Evolutionary conservation across 2,888 invertebrate species (phyloP), one percentile per base, ranked within the genome.

Genomic region (Yponomeuta plumbellus): DNA sequence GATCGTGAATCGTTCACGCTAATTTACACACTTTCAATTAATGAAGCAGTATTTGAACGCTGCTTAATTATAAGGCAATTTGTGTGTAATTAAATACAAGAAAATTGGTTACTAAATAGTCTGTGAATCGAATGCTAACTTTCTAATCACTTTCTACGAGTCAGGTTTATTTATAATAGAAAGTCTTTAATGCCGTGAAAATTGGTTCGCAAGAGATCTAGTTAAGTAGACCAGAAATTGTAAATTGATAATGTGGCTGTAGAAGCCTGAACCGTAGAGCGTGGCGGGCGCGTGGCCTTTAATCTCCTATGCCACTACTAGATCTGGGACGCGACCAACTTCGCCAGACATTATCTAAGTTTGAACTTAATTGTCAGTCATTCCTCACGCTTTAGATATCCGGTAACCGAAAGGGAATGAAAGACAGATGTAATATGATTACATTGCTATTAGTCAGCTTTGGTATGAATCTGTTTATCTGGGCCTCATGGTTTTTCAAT

Each of bases 301-400:
- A 69, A 69, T 69, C 67, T 65, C 66, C 63, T 56, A 61, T 67
- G 67, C 68, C 69, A 63, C 66, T 68, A 67, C 69, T 70, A 69
- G 69, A 72, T 73, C 71, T 74, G 64, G 69, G 67, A 66, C 69
- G 77, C 76, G 83, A 72, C 72, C 74, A 79, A 77, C 77, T 78
- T 76, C 75, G 74, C 56, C 44, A 67, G 65, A 52, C 63, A 67
- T 67, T 68, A 52, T 73, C 76, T 75, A 81, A 84, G 80, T 81
- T 83, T 84, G 82, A 83, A 84, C 83, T 84, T 81, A 74, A 81
- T 85, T 84, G 76, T 75, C 71, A 76, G 75, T 75, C 74, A 72
- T 5, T n/a, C 23, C 11, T 3, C 20, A 34, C 34, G 20, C 58
- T 65, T 59, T 58, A 59, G 65, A 20, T 52, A 26, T 11, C 57